Evolutionary conservation across 2,113 vertebrate species (phyloP), one percentile per base, ranked within the genome.

Genomic region (Oryzias javanicus): DNA sequence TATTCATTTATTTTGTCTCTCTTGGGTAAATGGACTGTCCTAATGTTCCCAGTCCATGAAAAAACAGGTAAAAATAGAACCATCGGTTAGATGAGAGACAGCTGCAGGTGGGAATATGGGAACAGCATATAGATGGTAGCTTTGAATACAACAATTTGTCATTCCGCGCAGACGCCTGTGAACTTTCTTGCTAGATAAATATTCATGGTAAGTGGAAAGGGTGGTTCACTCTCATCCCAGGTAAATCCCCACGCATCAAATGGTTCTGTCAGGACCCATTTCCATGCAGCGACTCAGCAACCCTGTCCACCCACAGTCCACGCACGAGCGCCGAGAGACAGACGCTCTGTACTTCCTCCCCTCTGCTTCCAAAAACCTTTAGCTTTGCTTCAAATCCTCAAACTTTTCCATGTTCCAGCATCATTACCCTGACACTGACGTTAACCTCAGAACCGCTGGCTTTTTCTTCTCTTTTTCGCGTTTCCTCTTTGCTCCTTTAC

Each of bases 191-290:
- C 62, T 61, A 64, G 76, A 90, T 91, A 88, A 90, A 88, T 89
- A 90, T 90, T 89, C 81, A 90, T 85, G 75, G 62, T 74, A 77
- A 84, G 77, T 74, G 78, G 76, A 79, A 65, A 72, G 76, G 78
- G 83, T 74, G 57, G 68, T 69, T 80, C 79, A 18, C 78, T 77
- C 61, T 78, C 64, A 42, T 80, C 70, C 63, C 46, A 68, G 81
- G 72, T 84, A 84, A 87, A 91, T 85, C 81, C 82, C 47, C 62
- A 80, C 61, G 74, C 86, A 89, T 88, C 85, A 82, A 86, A 90
- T 88, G 86, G 76, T 71, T 84, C 86, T 89, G 90, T 88, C 90
- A 87, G 70, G 75, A 79, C 27, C 76, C 71, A 86, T 88, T 89
- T 73, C 70, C 75, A 57, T 85, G 72, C 61, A 80, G 83, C 83